A percentile compares a stretch with the other conserved stretches of the same genome.
These are phyloP conservation scores for Microplitis deprimator DNA, from an alignment of 2,888 invertebrate genomes.

Conservation along the genomic window DNA sequence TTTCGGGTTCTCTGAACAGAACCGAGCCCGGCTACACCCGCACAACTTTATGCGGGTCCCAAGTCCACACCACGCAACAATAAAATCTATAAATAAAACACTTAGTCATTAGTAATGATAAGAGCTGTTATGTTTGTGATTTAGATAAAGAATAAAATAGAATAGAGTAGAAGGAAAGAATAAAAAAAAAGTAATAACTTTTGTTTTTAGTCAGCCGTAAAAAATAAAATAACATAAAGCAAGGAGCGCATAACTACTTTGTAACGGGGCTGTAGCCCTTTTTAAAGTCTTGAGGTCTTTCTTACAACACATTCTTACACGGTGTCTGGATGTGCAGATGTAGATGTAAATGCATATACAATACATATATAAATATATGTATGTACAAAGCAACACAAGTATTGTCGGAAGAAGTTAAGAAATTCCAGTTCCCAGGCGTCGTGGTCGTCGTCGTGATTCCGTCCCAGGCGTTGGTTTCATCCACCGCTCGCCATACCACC, in stretches of 20 bases:
- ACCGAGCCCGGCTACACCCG: background rate
- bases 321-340: background rate
- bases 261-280: constrained; percentile 45
- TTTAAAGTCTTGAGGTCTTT: background rate
- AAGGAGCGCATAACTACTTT: constrained; percentile 47
- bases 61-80: background rate
- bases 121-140: background rate
- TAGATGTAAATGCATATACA: background rate
- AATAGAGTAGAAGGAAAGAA: background rate
- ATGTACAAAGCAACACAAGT: constrained; percentile 30
- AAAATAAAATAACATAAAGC: background rate
- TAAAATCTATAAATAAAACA: constrained; percentile 1
- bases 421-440: constrained; percentile 1
- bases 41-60: background rate
- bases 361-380: background rate
- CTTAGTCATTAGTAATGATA: background rate
- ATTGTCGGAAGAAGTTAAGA: constrained; percentile 4
- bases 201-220: background rate
- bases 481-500: background rate
- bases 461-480: background rate
- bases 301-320: constrained; percentile 1
- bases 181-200: background rate
- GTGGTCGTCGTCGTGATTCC: background rate
- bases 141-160: background rate
- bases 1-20: background rate